A percentile compares a stretch with the other conserved stretches of the same genome.
phyloP scores from a whole-genome alignment of 2,113 vertebrate species.

The Arvicanthis niloticus region DNA sequence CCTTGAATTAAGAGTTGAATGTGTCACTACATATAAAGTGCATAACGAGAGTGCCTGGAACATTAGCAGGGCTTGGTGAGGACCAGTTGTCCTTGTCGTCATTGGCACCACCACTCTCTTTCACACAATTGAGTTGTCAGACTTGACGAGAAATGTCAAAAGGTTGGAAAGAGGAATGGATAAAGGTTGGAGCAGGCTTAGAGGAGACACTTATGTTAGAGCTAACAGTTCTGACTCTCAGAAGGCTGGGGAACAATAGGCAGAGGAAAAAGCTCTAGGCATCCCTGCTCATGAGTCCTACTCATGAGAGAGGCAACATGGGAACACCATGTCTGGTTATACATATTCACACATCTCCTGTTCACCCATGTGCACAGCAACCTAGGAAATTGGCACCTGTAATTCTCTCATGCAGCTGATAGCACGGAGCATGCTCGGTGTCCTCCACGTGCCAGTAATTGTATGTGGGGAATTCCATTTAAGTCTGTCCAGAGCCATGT shows the following conservation, averaged over 20 bases:
- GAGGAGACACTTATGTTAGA: neutral
- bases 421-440: neutral
- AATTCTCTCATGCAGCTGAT: accelerated
- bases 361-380: neutral
- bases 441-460: accelerated
- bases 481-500: neutral
- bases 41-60: neutral
- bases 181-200: neutral
- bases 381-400: neutral
- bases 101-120: neutral
- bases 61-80: neutral
- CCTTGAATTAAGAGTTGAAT: neutral
- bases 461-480: too few species aligned
- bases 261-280: neutral
- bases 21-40: neutral
- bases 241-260: neutral
- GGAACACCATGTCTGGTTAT: too few species aligned
- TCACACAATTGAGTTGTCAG: neutral
- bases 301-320: too few species aligned
- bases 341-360: accelerated
- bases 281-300: neutral
- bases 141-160: neutral
- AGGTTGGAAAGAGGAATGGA: neutral
- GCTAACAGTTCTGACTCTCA: neutral
- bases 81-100: too few species aligned